phyloP scores from a whole-genome alignment of 2,797 vertebrate species.

The Lophius americanus region DNA sequence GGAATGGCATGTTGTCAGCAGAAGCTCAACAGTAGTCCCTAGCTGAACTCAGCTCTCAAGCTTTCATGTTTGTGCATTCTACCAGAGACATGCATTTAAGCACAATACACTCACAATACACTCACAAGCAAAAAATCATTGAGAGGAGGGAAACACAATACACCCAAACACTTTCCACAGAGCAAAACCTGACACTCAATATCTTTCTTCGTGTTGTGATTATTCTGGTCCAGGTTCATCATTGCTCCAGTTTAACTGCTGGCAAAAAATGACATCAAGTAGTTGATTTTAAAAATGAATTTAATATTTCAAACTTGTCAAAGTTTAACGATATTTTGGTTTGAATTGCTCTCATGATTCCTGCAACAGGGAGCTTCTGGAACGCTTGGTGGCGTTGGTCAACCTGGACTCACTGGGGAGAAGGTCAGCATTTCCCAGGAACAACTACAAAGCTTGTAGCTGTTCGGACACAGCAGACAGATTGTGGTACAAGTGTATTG shows the following conservation, averaged over 20 bases:
- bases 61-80: conserved; percentile 47
- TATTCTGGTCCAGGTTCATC: conserved; percentile 56
- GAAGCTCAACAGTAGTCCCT: conserved; percentile 30
- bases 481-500: not conserved
- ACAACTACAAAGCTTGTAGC: conserved; percentile 1
- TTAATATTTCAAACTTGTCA: conserved; percentile 59
- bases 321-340: conserved; percentile 38
- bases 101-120: conserved; percentile 24
- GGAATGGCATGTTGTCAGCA: conserved; percentile 45
- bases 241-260: conserved; percentile 54
- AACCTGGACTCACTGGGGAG: conserved; percentile 89
- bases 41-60: conserved; percentile 42
- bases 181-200: conserved; percentile 47
- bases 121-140: conserved; percentile 14
- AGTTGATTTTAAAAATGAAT: conserved; percentile 40
- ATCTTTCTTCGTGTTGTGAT: conserved; percentile 48
- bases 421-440: conserved; percentile 83
- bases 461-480: conserved; percentile 6
- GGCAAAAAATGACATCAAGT: conserved; percentile 46
- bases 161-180: conserved; percentile 33
- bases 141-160: conserved; percentile 19
- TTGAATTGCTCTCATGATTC: conserved; percentile 45
- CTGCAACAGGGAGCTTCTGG: conserved; percentile 83
- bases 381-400: conserved; percentile 86
- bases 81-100: conserved; percentile 44